phyloP scores from a whole-genome alignment of 2,797 vertebrate species.

The Fistularia commersonii region DNA sequence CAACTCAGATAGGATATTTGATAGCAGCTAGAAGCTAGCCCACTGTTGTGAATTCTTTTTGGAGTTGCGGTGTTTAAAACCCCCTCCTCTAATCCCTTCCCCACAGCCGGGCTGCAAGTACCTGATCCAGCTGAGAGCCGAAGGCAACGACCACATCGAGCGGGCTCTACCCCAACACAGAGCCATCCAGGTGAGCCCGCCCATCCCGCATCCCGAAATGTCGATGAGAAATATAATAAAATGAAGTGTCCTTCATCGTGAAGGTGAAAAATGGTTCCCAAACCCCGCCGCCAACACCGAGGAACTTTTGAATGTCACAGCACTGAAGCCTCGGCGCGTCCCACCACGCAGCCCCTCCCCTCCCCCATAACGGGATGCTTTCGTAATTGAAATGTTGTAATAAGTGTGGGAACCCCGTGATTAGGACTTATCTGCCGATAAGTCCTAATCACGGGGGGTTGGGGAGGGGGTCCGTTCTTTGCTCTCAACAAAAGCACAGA shows the following conservation, averaged over 20 bases:
- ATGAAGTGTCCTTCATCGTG: no score
- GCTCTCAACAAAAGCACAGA: slow-evolving; percentile 50
- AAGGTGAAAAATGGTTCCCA: no score
- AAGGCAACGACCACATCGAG: slow-evolving; percentile 97
- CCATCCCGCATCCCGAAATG: no score
- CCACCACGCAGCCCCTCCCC: no score
- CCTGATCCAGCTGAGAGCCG: slow-evolving; percentile 88
- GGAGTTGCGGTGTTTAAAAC: no score
- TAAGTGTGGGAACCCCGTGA: slow-evolving; percentile 58
- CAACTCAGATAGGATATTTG: no score
- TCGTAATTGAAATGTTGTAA: slow-evolving; percentile 41
- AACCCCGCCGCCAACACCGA: neutral
- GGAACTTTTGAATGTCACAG: neutral
- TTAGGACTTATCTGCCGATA: slow-evolving; percentile 44
- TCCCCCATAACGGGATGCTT: slow-evolving; percentile 4
- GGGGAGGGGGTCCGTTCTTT: slow-evolving; percentile 20
- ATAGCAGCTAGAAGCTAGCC: no score
- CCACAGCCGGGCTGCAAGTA: slow-evolving; percentile 86
- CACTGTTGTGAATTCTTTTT: no score
- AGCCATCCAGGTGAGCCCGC: slow-evolving; percentile 80
- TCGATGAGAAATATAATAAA: no score
- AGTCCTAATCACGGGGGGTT: no score
- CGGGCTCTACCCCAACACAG: slow-evolving; percentile 90
- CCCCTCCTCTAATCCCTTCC: neutral
- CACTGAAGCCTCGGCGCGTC: neutral